phyloP scores from a whole-genome alignment of 2,888 invertebrate species.

The Tipula confusa region DNA sequence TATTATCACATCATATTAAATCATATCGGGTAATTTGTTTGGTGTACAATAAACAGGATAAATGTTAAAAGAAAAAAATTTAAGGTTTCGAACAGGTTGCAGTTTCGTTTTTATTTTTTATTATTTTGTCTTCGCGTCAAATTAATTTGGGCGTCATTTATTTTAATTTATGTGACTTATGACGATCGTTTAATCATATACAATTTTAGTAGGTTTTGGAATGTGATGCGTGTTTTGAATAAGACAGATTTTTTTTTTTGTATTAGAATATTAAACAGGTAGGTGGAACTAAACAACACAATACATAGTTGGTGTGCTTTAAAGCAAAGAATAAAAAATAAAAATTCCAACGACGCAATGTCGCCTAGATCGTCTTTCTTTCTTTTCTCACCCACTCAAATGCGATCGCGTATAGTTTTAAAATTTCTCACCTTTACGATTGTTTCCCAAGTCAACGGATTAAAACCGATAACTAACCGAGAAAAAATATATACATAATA shows the following conservation, averaged over 20 bases:
- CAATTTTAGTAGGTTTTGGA: too few species aligned
- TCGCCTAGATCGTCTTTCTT: neutral
- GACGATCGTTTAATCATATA: neutral
- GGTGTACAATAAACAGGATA: neutral
- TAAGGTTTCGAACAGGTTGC: neutral
- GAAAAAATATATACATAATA: neutral
- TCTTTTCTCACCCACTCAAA: neutral
- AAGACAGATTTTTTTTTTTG: too few species aligned
- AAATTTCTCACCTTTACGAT: neutral
- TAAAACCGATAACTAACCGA: neutral
- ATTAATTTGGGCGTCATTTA: neutral
- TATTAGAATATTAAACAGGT: neutral
- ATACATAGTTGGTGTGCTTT: neutral
- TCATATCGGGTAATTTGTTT: conserved; percentile 20
- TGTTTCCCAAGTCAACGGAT: neutral
- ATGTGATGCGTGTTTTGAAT: too few species aligned
- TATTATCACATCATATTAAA: conserved; percentile 25
- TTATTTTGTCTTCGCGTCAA: too few species aligned
- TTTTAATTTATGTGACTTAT: neutral
- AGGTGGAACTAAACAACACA: neutral
- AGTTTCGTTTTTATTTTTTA: neutral
- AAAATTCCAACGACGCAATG: neutral
- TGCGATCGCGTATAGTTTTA: neutral
- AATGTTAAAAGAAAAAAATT: neutral
- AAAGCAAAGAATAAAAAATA: neutral